Percentiles rank a stretch among this genome's conserved stretches.
Conservation (phyloP, 2,888 invertebrate genomes). For the Phorcus lineatus region DNA sequence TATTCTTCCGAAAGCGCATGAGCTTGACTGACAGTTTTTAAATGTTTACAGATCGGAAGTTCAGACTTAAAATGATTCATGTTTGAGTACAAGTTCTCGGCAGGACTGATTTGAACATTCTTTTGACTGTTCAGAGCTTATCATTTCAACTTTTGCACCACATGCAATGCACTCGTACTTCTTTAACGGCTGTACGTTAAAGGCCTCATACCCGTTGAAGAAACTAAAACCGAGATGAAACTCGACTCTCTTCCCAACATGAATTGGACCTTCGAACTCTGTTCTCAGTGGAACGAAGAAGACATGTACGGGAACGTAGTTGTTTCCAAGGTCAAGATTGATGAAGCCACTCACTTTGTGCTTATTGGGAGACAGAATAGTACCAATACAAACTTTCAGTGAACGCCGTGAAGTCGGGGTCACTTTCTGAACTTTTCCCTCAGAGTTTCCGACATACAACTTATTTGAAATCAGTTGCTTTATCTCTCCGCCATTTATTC, state of each 20-base stretch:
- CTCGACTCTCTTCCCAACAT: conserved; percentile 39
- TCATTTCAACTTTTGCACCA: conserved; percentile 22
- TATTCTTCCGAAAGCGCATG: too few relatives aligned
- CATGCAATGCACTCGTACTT: conserved; percentile 28
- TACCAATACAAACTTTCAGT: conserved; percentile 42
- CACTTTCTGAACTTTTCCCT: background rate
- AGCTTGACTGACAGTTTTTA: too few relatives aligned
- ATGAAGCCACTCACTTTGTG: conserved; percentile 41
- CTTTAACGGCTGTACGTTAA: conserved; percentile 27
- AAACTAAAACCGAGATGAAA: conserved; percentile 38
- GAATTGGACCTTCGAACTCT: conserved; percentile 31
- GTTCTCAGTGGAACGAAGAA: conserved; percentile 38
- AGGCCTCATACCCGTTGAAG: conserved; percentile 36
- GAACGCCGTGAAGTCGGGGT: background rate
- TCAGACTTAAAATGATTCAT: background rate
- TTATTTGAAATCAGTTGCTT: conserved; percentile 34
- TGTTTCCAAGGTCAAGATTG: conserved; percentile 38
- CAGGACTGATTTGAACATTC: background rate
- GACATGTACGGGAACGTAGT: conserved; percentile 33
- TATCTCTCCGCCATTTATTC: conserved; percentile 34
- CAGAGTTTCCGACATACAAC: conserved; percentile 1
- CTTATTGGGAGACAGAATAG: conserved; percentile 47
- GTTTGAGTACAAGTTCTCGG: background rate
- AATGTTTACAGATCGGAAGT: too few relatives aligned
- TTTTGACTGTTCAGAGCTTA: background rate